Base-by-base conservation (phyloP, 30 jellyfish, hydroid and myxozoan species). In the Cassiopea xamachana region DNA sequence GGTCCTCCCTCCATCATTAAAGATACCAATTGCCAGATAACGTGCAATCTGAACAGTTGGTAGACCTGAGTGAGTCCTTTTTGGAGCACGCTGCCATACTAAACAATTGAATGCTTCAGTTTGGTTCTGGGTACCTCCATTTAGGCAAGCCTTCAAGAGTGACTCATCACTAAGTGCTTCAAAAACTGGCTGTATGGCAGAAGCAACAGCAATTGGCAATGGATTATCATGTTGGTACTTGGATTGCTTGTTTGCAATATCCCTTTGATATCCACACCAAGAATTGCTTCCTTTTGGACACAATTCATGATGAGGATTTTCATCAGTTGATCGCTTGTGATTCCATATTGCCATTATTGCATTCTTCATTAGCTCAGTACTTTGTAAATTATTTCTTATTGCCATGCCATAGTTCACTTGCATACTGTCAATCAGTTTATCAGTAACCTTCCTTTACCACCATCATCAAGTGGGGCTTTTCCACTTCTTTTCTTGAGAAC, bases 371-470 rank as follows among this genome's bases (percentile, higher is more conserved):
- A 7, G 50, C 2, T 77, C 50, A 27, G 47, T 9, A 51, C 73
- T 77, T 39, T 47, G 19, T 1, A n/a, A 2, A n/a, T 77, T 47
- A 1, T 51, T 73, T 27, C 86, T 77, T 2, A 77, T 77, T 1
- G 86, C 86, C 47, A 44, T 77, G 44, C 86, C 73, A 77, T 77
- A 47, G 74, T 77, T 44, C 6, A 77, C 86, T 17, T 77, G 86
- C 43, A 45, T 74, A 2, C 74, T 77, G 5, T 77, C 86, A 47
- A 77, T 77, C 13, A 46, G 5, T 44, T 14, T 49, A 47, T 77
- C 72, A 10, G 70, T 46, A 1, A 77, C 43, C 74, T 60, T 77
- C 27, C 74, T 60, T 1, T 15, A 8, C 2, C 86, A 1, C 74
- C 19, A 62, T 8, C 74, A 2, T 13, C 74, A 8, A 62, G 14